Evolutionary conservation across 1,140 invertebrate species (phyloP).

Genomic region (Drosophila sechellia): DNA sequence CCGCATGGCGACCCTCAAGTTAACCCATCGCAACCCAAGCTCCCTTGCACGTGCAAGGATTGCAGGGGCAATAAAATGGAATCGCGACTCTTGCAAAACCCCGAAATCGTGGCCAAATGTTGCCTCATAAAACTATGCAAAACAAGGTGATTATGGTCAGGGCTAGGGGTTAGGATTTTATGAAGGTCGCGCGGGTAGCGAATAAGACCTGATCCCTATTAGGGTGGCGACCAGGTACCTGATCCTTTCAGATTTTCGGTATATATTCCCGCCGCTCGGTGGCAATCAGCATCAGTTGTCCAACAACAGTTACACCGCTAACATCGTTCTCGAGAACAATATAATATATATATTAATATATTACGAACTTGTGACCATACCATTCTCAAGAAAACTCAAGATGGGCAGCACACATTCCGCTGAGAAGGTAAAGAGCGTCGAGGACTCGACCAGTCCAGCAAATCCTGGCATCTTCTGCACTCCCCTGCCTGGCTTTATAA

Average conservation of each 20-base stretch:
- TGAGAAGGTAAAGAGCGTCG: not conserved
- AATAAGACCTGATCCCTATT: constrained; percentile 43
- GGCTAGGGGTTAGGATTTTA: constrained; percentile 25
- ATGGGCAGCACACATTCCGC: constrained; percentile 52
- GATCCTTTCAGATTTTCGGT: not conserved
- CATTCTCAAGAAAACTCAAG: too few species aligned
- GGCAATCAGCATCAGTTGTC: constrained; percentile 40
- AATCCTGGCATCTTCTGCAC: constrained; percentile 25
- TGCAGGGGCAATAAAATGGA: constrained; percentile 25
- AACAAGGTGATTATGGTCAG: constrained; percentile 48
- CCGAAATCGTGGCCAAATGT: constrained; percentile 34
- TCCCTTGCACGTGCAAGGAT: constrained; percentile 34
- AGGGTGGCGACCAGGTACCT: not conserved
- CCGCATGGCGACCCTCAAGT: not conserved
- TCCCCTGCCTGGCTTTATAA: constrained; percentile 12
- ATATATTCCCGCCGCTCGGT: constrained; percentile 1
- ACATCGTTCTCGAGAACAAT: not conserved
- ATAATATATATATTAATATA: too few species aligned
- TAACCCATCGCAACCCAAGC: not conserved
- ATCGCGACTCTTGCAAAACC: constrained; percentile 30
- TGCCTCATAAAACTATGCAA: constrained; percentile 47
- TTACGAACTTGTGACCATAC: not conserved
- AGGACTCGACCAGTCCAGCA: constrained; percentile 11
- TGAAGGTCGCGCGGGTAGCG: constrained; percentile 27
- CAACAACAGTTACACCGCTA: constrained; percentile 1